phyloP scores from a whole-genome alignment of 2,797 vertebrate species.

The Crax fasciolata region DNA sequence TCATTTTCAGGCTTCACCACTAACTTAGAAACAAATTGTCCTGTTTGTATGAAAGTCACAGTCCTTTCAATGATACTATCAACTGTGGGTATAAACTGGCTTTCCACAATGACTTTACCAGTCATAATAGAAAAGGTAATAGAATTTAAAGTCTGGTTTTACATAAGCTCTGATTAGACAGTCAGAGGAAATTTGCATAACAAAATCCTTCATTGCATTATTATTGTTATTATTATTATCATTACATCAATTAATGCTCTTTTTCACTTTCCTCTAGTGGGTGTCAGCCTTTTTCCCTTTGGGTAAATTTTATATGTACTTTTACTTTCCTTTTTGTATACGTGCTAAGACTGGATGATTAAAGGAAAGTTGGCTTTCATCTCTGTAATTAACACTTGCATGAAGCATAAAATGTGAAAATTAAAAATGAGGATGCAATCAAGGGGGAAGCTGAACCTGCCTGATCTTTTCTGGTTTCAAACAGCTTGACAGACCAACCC shows the following conservation, averaged over 20 bases:
- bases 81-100: background rate
- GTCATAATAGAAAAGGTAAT: background rate
- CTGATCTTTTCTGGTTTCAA: constrained; percentile 63
- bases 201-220: constrained; percentile 2
- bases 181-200: constrained; percentile 41
- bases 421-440: constrained; percentile 55
- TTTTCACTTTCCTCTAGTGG: background rate
- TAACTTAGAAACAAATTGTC: background rate
- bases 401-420: constrained; percentile 74
- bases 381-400: constrained; percentile 78
- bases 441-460: constrained; percentile 53
- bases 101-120: constrained; percentile 28
- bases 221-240: background rate
- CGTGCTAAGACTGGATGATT: constrained; percentile 61
- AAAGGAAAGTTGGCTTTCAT: constrained; percentile 69
- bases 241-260: background rate
- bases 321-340: constrained; percentile 47
- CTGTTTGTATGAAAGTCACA: constrained; percentile 33
- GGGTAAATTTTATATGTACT: constrained; percentile 20
- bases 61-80: background rate
- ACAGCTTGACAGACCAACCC: constrained; percentile 61
- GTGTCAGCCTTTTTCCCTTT: constrained; percentile 36
- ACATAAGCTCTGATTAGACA: background rate
- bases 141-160: constrained; percentile 33
- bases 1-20: background rate